Percentiles rank a stretch among this genome's conserved stretches.
Evolutionary conservation across 2,113 vertebrate species (phyloP).

Genomic region (Pimephales promelas): DNA sequence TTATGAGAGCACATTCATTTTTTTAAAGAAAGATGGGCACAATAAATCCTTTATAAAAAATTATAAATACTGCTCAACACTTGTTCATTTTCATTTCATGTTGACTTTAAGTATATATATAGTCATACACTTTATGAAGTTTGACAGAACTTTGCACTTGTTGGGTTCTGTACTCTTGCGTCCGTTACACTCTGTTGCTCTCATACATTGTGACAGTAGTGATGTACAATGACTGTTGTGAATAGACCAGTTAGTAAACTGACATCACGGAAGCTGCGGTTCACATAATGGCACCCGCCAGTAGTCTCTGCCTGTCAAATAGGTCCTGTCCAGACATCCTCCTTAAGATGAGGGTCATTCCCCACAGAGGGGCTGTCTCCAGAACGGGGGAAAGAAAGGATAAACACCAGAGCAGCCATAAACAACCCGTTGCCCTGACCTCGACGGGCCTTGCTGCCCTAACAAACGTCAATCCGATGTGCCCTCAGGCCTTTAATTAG

Average conservation of each 20-base stretch:
- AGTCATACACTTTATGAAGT: slow-evolving; percentile 11
- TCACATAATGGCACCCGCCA: slow-evolving; percentile 61
- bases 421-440: slow-evolving; percentile 78
- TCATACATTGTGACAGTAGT: slow-evolving; percentile 44
- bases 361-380: slow-evolving; percentile 50
- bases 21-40: no score
- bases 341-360: slow-evolving; percentile 60
- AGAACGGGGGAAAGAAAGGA: slow-evolving; percentile 29
- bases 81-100: no score
- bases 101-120: slow-evolving; percentile 16
- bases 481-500: slow-evolving; percentile 93
- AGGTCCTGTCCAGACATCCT: slow-evolving; percentile 56
- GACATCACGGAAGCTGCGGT: slow-evolving; percentile 61
- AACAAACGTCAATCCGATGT: slow-evolving; percentile 93
- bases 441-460: slow-evolving; percentile 78
- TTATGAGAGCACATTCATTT: no score
- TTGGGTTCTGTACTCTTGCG: slow-evolving; percentile 32
- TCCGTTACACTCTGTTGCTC: slow-evolving; percentile 9
- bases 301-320: slow-evolving; percentile 60
- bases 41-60: no score
- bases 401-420: slow-evolving; percentile 54
- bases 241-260: slow-evolving; percentile 56
- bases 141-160: slow-evolving; percentile 37
- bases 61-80: no score
- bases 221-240: slow-evolving; percentile 34